Conservation (phyloP, 2,797 vertebrate species). For the Melanotaenia trifasciata region DNA sequence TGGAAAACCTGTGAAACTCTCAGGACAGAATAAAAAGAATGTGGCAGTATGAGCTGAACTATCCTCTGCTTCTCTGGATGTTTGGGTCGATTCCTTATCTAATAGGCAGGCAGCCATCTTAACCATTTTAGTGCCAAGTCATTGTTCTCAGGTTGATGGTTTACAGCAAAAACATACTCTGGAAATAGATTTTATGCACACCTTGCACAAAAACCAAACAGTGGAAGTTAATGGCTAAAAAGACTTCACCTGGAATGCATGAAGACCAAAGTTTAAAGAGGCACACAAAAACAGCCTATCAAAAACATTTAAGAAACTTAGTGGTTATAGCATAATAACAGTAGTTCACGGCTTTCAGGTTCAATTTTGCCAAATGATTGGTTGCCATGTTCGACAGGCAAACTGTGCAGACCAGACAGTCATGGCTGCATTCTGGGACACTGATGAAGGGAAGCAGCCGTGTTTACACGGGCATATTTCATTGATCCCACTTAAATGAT, state of each 20-base stretch:
- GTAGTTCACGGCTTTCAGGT: not conserved
- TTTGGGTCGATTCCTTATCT: constrained; percentile 5
- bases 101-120: not conserved
- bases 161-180: not conserved
- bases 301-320: not conserved
- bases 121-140: not conserved
- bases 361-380: no score
- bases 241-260: no score
- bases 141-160: not conserved
- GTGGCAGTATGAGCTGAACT: not conserved
- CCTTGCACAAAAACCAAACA: not conserved
- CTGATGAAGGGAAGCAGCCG: not conserved
- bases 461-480: not conserved
- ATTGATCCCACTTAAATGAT: not conserved
- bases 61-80: not conserved
- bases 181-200: not conserved
- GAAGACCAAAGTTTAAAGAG: not conserved
- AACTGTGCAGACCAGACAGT: not conserved
- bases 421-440: not conserved
- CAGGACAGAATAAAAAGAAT: no score
- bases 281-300: rapidly evolving
- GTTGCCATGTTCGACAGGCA: constrained; percentile 2
- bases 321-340: not conserved
- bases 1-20: no score
- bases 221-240: not conserved